A percentile compares a stretch with the other conserved stretches of the same genome.
These are phyloP conservation scores for Caenorhabditis sp. DNA, from an alignment of 2,888 invertebrate species.

Conservation along the genomic window DNA sequence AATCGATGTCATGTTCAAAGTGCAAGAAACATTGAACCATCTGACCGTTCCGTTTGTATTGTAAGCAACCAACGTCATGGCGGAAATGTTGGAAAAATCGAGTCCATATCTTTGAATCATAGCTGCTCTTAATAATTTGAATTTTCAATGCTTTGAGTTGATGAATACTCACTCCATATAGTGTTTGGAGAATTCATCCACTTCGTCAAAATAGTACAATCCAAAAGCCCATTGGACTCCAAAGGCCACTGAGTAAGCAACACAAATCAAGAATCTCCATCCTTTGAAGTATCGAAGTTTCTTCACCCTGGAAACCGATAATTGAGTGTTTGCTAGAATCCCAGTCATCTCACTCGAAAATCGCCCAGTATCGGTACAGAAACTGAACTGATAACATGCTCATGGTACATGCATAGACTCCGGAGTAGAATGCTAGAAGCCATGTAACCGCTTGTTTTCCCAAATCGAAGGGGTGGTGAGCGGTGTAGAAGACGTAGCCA, in stretches of 20 bases:
- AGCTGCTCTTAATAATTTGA: constrained; percentile 9
- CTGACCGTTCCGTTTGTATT: background rate
- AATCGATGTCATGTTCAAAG: constrained; percentile 21
- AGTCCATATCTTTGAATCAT: constrained; percentile 25
- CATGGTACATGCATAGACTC: constrained; percentile 32
- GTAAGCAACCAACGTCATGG: constrained; percentile 20
- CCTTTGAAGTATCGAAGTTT: constrained; percentile 14
- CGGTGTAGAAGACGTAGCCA: constrained; percentile 35
- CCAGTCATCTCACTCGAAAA: constrained; percentile 5
- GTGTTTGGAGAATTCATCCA: constrained; percentile 26
- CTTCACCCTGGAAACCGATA: background rate
- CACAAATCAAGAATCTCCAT: constrained; percentile 21
- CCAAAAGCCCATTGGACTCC: background rate
- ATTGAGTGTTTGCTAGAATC: background rate
- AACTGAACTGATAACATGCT: constrained; percentile 20
- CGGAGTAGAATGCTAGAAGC: constrained; percentile 4
- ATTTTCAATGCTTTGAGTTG: too few species aligned
- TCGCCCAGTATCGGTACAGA: constrained; percentile 13
- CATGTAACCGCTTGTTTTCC: background rate
- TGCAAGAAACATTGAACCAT: constrained; percentile 25
- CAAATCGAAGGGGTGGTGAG: background rate
- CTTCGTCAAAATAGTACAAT: background rate
- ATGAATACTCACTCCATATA: constrained; percentile 8
- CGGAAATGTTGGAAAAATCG: constrained; percentile 12
- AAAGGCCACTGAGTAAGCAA: background rate